Base-by-base conservation (phyloP, 2,797 vertebrate species). In the Lindbergichthys nudifrons region DNA sequence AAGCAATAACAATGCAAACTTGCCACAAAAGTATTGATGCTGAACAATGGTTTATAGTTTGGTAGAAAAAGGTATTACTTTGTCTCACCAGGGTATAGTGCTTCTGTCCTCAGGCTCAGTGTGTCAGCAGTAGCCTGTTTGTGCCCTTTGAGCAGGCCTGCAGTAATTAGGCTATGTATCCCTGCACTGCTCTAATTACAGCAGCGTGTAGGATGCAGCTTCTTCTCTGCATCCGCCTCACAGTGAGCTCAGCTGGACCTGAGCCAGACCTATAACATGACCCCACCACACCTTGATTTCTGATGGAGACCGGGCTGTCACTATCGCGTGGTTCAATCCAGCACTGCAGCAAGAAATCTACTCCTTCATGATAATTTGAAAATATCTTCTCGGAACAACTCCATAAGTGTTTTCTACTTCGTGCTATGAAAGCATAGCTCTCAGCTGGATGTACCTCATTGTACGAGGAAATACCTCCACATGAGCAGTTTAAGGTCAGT, bases 241-340 rank as follows among this genome's bases (percentile, higher is more conserved):
- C 3, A 3, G 54, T 7, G 60, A 65, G 42, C 32, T 36, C 32
- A 36, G 32, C 43, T 80, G 79, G 64, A 72, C 66, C 56, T 11
- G 42, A 50, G 36, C 73, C 84, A 83, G 68, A 76, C 70, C 19
- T 45, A 26, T 11, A 68, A 56, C 61, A 45, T 84, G 76, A 88
- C 73, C 81, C 68, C 66, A 13, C 74, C 73, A 74, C 84, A 73
- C 82, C 82, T 74, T 66, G 23, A 19, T 36, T 65, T 56, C 54
- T 61, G 39, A 10, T 10, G 13, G 48, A 76, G 78, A 68, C 73
- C 50, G 56, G 72, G 36, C 41, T 88, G 86, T 83, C 80, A 89
- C 89, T 76, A 77, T 84, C 83, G 84, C 72, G 82, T 86, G 86
- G 90, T 80, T 84, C 47, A 5, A 65, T 54, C 47, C 64, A 79